These are phyloP conservation scores for Megaleporinus macrocephalus DNA, from an alignment of 2,113 vertebrate species.

Conservation along the genomic window DNA sequence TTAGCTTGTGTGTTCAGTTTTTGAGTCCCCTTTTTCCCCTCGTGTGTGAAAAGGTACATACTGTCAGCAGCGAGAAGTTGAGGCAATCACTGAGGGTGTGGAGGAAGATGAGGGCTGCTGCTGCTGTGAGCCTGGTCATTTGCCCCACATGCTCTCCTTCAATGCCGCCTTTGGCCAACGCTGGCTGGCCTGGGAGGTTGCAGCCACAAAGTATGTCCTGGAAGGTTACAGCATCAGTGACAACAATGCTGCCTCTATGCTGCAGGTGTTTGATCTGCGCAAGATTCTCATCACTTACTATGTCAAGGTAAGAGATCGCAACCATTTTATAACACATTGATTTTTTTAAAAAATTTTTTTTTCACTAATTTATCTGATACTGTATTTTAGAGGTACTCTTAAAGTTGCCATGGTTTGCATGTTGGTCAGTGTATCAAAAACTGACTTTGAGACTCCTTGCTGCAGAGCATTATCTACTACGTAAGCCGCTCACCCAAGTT, in stretches of 20 bases:
- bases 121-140: conserved; percentile 90
- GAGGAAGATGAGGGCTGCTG: conserved; percentile 93
- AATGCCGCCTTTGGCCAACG: conserved; percentile 93
- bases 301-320: conserved; percentile 83
- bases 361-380: background rate
- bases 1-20: no score
- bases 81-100: conserved; percentile 91
- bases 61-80: conserved; percentile 93
- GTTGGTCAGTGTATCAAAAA: no score
- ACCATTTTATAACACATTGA: background rate
- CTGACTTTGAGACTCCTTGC: background rate
- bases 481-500: conserved; percentile 86
- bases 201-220: conserved; percentile 89
- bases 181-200: conserved; percentile 93
- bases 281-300: conserved; percentile 95
- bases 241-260: conserved; percentile 91
- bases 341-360: background rate
- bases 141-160: conserved; percentile 89
- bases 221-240: conserved; percentile 94
- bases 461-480: conserved; percentile 91
- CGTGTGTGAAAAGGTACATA: conserved; percentile 79
- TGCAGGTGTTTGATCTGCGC: conserved; percentile 91
- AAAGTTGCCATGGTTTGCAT: no score
- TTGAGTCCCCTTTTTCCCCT: background rate
- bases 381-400: no score